Conservation (phyloP, 1,140 invertebrate genomes). For the Drosophila ironensis region DNA sequence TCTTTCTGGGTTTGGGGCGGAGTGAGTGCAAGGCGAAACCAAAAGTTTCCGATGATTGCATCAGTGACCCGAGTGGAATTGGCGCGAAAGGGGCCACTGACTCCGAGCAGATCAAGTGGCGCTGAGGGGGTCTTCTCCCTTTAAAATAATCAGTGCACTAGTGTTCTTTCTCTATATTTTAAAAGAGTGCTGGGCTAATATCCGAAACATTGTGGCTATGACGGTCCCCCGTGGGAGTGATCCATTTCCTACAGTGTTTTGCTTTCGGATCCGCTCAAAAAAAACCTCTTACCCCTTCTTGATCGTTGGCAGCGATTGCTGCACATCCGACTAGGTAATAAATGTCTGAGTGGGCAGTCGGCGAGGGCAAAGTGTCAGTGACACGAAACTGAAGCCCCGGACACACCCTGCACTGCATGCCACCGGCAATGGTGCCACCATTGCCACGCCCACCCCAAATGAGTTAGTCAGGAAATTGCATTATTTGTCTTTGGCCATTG, state of each 20-base stretch:
- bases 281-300: not conserved
- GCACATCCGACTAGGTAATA: constrained; percentile 66
- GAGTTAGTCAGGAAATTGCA: constrained; percentile 80
- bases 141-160: too few relatives aligned
- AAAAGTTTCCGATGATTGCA: constrained; percentile 47
- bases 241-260: constrained; percentile 3
- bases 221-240: constrained; percentile 13
- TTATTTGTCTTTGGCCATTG: constrained; percentile 78
- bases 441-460: constrained; percentile 50
- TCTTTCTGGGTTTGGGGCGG: constrained; percentile 35
- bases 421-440: not conserved
- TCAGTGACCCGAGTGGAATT: not conserved
- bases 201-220: not conserved
- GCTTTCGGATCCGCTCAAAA: not conserved
- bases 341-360: constrained; percentile 55
- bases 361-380: constrained; percentile 56
- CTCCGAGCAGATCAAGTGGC: too few relatives aligned
- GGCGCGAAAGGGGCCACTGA: too few relatives aligned
- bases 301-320: constrained; percentile 18
- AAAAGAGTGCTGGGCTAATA: not conserved
- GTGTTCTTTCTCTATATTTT: too few relatives aligned
- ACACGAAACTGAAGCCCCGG: constrained; percentile 36
- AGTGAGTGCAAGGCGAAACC: constrained; percentile 39
- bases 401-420: not conserved
- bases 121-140: too few relatives aligned